Percentiles rank a stretch among this genome's conserved stretches.
These are phyloP conservation scores for Drosophila quadrilineata DNA, from an alignment of 1,140 invertebrate species.

Conservation along the genomic window DNA sequence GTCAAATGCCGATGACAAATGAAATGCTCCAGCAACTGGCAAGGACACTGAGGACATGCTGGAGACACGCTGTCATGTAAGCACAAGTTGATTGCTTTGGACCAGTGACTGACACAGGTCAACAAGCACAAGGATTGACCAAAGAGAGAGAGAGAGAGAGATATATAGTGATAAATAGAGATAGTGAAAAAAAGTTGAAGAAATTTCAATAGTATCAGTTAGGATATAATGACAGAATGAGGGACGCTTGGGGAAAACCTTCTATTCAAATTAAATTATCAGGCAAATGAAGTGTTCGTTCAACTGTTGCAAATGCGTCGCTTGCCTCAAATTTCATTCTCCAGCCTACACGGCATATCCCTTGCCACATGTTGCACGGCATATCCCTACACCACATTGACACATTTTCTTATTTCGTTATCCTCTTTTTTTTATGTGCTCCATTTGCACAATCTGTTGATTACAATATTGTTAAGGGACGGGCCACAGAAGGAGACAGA, in stretches of 20 bases:
- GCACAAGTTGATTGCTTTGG: slow-evolving; percentile 34
- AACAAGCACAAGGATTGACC: neutral
- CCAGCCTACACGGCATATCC: neutral
- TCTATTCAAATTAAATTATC: slow-evolving; percentile 62
- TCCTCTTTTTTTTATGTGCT: neutral
- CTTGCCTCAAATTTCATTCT: neutral
- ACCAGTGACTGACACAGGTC: slow-evolving; percentile 2
- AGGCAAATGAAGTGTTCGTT: slow-evolving; percentile 51
- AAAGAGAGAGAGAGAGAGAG: neutral
- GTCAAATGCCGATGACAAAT: slow-evolving; percentile 42
- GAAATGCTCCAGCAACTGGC: slow-evolving; percentile 10
- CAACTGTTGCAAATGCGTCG: slow-evolving; percentile 54
- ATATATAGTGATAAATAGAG: neutral
- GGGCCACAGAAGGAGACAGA: neutral
- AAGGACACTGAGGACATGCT: slow-evolving; percentile 16
- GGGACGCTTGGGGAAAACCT: slow-evolving; percentile 19
- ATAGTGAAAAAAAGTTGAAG: neutral
- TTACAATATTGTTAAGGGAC: slow-evolving; percentile 45
- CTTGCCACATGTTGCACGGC: slow-evolving; percentile 7
- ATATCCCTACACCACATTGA: neutral
- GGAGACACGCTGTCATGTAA: slow-evolving; percentile 19
- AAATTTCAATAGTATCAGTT: too few species aligned
- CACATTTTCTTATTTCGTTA: too few species aligned
- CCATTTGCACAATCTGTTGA: slow-evolving; percentile 36
- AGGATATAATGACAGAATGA: too few species aligned